Evolutionary conservation across 1,140 invertebrate genomes (phyloP).

Genomic region (Plectrocnemia conspersa): DNA sequence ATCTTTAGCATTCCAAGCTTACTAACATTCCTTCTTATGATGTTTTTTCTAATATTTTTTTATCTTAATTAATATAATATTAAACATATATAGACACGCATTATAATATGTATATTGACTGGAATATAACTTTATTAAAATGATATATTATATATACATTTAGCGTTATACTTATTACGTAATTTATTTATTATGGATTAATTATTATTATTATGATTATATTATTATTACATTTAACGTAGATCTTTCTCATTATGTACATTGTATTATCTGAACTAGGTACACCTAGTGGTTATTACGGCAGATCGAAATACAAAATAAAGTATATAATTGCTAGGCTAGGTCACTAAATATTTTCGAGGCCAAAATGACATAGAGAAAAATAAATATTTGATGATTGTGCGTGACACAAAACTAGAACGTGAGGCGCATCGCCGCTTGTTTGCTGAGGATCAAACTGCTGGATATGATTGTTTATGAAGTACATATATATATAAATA

Average conservation of each 20-base stretch:
- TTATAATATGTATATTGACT: constrained; percentile 35
- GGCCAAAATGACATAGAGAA: constrained; percentile 36
- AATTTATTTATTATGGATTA: constrained; percentile 35
- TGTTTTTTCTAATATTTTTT: constrained; percentile 28
- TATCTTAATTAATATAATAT: no score
- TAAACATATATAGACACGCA: no score
- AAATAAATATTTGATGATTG: constrained; percentile 34
- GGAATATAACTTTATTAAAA: constrained; percentile 17
- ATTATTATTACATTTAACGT: constrained; percentile 31
- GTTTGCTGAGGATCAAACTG: constrained; percentile 34
- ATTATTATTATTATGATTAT: constrained; percentile 14
- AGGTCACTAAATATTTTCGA: constrained; percentile 37
- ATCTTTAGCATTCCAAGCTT: constrained; percentile 36
- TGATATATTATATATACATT: no score
- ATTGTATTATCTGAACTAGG: constrained; percentile 29
- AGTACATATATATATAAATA: no score
- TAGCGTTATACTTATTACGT: no score
- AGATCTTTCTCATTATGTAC: constrained; percentile 33
- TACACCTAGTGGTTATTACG: constrained; percentile 29
- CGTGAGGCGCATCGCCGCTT: constrained; percentile 32
- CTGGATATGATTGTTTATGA: constrained; percentile 35
- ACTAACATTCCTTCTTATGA: constrained; percentile 35
- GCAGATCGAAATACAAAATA: constrained; percentile 32
- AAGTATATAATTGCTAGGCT: constrained; percentile 37
- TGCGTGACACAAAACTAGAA: constrained; percentile 25